phyloP scores from a whole-genome alignment of 2,888 invertebrate species.

The Troglohyphantes excavatus region DNA sequence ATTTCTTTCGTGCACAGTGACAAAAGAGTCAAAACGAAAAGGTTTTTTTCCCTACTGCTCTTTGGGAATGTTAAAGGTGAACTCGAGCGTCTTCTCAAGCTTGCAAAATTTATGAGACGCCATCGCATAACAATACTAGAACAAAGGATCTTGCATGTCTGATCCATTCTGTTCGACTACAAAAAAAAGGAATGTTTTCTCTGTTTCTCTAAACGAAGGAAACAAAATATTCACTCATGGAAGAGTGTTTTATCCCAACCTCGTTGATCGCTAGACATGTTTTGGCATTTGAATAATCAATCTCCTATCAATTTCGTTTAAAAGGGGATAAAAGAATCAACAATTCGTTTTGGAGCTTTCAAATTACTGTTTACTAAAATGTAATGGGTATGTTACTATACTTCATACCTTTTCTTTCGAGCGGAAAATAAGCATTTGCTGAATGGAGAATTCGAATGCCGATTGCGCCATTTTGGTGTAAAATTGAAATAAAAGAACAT shows the following conservation, averaged over 20 bases:
- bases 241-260: not conserved
- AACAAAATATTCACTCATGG: not conserved
- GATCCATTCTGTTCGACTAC: not conserved
- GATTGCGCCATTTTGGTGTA: no score
- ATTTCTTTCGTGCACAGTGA: no score
- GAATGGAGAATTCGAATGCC: no score
- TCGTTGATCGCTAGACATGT: not conserved
- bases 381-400: no score
- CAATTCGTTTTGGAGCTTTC: no score
- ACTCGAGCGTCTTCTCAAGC: not conserved
- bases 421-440: no score
- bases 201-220: constrained; percentile 5
- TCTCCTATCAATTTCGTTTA: not conserved
- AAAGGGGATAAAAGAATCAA: no score
- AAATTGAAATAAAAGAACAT: no score
- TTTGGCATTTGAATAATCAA: not conserved
- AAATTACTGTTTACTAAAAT: no score
- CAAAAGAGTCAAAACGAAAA: not conserved
- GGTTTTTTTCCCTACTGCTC: not conserved
- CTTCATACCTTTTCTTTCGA: no score
- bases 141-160: constrained; percentile 25
- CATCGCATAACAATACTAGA: constrained; percentile 24
- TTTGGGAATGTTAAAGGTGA: constrained; percentile 27
- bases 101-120: constrained; percentile 13
- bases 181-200: not conserved